Evolutionary conservation across 2,888 invertebrate genomes (phyloP), one percentile per base, ranked within the genome.

Genomic region (Stenolophus ochropezus): DNA sequence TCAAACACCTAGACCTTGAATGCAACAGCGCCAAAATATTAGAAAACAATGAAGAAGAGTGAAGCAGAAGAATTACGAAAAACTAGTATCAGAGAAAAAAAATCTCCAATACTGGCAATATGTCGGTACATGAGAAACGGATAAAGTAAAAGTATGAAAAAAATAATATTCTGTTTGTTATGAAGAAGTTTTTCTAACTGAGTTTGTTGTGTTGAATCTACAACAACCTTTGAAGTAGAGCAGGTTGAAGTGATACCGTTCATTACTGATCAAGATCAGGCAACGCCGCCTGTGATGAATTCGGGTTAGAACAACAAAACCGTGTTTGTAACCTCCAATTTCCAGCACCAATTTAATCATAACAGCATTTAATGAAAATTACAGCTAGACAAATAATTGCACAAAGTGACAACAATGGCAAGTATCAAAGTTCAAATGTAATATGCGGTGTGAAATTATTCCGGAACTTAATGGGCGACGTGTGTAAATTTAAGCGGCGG

Each of bases 401-500:
- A 42, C 33, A 42, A 49, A 49, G 21, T 4, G 73, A 47, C 73
- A 73, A 73, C 49, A 73, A 73, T 20, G 21, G 47, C 23, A 71
- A 33, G 18, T 33, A 73, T 18, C 49, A 49, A 49, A 20, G 73
- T 73, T 73, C 73, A 73, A 49, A 71, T 71, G 20, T 47, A 71
- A 71, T 73, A 49, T 73, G 23, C 49, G 49, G 20, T 49, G 49
- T 47, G 47, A 49, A 73, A 73, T 73, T 73, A 73, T 73, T 73
- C 73, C 49, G 73, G 42, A 42, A 49, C 49, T 49, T 73, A 49
- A 73, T 49, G 42, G 73, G 61, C 14, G 25, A 61, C 21, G 61
- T 23, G 73, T 73, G 73, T 42, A 49, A 73, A 73, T 73, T 73
- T 73, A 42, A 73, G 73, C 49, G 33, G 25, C 27, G 23, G 33